These are phyloP conservation scores for Notodromas monacha DNA, from an alignment of 2,888 invertebrate species.

Conservation along the genomic window DNA sequence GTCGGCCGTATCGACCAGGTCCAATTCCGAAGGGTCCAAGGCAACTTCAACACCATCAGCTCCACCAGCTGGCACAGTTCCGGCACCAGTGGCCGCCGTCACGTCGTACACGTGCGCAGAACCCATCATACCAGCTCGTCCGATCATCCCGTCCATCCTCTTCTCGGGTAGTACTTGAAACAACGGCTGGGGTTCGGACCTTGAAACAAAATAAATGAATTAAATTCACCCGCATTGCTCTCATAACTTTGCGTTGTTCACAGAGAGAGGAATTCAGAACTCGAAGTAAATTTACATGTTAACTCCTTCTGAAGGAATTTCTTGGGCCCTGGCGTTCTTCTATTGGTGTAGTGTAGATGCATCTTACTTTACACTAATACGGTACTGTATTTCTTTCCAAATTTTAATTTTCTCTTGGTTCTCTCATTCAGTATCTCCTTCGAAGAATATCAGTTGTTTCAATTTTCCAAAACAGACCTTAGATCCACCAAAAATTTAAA, in stretches of 20 bases:
- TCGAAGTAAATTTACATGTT: too few relatives aligned
- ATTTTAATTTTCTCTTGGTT: constrained; percentile 1
- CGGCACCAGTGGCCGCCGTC: constrained; percentile 16
- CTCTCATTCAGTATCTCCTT: background rate
- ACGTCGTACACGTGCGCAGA: constrained; percentile 94
- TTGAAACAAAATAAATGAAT: too few relatives aligned
- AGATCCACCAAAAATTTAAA: too few relatives aligned
- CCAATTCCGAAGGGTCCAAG: constrained; percentile 82
- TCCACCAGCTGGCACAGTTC: constrained; percentile 13
- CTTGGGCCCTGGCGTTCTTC: too few relatives aligned
- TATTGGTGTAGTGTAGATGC: constrained; percentile 10
- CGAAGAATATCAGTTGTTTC: too few relatives aligned
- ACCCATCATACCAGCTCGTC: constrained; percentile 61
- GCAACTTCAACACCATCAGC: constrained; percentile 58
- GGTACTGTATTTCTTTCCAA: constrained; percentile 1
- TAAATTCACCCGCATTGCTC: too few relatives aligned
- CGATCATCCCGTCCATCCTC: constrained; percentile 51
- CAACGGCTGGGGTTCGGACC: constrained; percentile 65
- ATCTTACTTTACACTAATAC: constrained; percentile 6
- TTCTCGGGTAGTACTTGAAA: constrained; percentile 88
- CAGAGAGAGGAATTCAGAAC: too few relatives aligned
- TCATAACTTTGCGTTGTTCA: too few relatives aligned
- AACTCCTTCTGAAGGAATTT: too few relatives aligned
- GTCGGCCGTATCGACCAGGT: constrained; percentile 61
- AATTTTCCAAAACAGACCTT: too few relatives aligned